Percentiles rank a stretch among this genome's conserved stretches.
phyloP scores from a whole-genome alignment of 1,140 invertebrate genomes.

The Sitophilus oryzae region DNA sequence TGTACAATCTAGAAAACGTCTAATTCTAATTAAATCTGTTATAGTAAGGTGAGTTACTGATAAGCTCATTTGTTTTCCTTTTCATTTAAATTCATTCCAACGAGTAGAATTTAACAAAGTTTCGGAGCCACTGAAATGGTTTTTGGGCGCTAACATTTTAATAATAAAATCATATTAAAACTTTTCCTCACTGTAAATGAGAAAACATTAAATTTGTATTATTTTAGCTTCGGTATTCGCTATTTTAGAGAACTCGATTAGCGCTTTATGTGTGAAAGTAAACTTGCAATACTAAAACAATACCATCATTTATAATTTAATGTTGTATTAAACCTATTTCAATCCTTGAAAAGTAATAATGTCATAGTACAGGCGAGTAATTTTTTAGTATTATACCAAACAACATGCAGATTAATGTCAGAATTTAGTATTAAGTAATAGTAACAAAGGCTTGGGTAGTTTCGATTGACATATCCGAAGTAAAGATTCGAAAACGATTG shows the following conservation, averaged over 20 bases:
- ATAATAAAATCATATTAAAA: neutral
- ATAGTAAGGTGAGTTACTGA: conserved; percentile 3
- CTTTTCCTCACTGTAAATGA: neutral
- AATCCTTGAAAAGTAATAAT: too few relatives aligned
- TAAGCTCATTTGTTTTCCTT: conserved; percentile 3
- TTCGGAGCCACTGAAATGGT: neutral
- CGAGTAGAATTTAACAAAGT: neutral
- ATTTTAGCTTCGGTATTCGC: neutral
- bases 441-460: too few relatives aligned
- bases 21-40: conserved; percentile 3
- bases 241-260: neutral
- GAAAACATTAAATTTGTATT: neutral
- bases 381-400: too few relatives aligned
- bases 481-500: too few relatives aligned
- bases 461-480: too few relatives aligned
- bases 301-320: too few relatives aligned
- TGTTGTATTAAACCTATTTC: too few relatives aligned
- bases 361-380: too few relatives aligned
- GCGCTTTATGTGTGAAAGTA: too few relatives aligned
- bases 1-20: neutral
- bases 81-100: conserved; percentile 1
- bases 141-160: neutral
- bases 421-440: too few relatives aligned
- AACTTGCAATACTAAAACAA: too few relatives aligned
- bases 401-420: too few relatives aligned